A percentile compares a stretch with the other conserved stretches of the same genome.
Conservation (phyloP, 2,888 invertebrate species). For the Archips crataeganus region DNA sequence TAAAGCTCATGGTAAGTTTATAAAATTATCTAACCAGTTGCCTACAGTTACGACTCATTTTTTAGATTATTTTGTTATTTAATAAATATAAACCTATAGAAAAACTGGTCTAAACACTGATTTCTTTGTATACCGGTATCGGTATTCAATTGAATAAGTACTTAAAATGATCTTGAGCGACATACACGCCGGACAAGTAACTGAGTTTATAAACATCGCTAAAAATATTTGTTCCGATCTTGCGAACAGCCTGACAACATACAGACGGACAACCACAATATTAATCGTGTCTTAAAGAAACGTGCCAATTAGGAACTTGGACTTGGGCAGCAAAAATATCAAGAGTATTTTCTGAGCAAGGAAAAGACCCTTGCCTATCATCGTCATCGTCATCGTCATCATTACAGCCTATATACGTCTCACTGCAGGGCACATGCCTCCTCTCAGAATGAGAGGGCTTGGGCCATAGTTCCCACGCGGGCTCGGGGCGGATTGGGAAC, state of each 20-base stretch:
- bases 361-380: not conserved
- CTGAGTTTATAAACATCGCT: conserved; percentile 65
- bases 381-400: too few species aligned
- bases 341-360: not conserved
- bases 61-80: too few species aligned
- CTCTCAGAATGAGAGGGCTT: too few species aligned
- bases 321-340: too few species aligned
- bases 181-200: conserved; percentile 47
- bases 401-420: too few species aligned
- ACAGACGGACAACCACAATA: conserved; percentile 15
- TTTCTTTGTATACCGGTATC: not conserved
- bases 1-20: too few species aligned
- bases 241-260: conserved; percentile 26
- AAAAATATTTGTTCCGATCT: conserved; percentile 59
- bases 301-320: not conserved
- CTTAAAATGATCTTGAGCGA: conserved; percentile 30
- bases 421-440: too few species aligned
- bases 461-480: too few species aligned
- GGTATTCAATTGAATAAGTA: not conserved
- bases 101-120: not conserved
- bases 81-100: too few species aligned
- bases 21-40: too few species aligned
- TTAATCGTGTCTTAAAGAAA: conserved; percentile 1
- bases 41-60: too few species aligned
- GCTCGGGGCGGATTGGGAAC: too few species aligned